A percentile compares a stretch with the other conserved stretches of the same genome.
Evolutionary conservation across 2,797 vertebrate species (phyloP).

Genomic region (Squalus acanthias): DNA sequence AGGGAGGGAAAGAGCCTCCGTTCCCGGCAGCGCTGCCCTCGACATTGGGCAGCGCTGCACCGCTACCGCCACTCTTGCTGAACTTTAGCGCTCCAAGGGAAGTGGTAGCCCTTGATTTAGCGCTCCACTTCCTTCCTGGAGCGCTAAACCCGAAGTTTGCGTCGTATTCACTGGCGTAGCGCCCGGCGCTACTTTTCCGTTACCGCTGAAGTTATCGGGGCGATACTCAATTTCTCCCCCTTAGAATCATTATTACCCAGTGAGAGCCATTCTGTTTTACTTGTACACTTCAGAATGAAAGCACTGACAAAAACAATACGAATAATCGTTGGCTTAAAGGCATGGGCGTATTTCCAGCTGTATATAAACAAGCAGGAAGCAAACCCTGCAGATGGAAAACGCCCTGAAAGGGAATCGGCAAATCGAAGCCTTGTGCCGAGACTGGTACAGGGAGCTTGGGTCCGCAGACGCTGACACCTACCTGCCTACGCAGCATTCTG

Average conservation of each 20-base stretch:
- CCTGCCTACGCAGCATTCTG: constrained; percentile 88
- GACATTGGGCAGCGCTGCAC: too few relatives aligned
- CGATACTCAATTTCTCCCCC: neutral
- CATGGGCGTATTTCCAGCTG: neutral
- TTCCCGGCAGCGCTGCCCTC: too few relatives aligned
- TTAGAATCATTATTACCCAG: neutral
- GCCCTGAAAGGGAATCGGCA: neutral
- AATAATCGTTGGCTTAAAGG: neutral
- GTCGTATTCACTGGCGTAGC: too few relatives aligned
- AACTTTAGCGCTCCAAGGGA: too few relatives aligned
- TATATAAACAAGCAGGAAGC: neutral
- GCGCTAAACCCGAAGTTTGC: too few relatives aligned
- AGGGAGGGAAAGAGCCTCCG: too few relatives aligned
- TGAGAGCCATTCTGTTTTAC: neutral
- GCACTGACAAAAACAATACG: neutral
- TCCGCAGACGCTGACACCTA: constrained; percentile 50
- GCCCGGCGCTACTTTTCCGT: too few relatives aligned
- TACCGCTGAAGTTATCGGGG: too few relatives aligned
- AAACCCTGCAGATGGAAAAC: neutral
- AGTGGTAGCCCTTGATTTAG: too few relatives aligned
- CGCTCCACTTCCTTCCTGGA: too few relatives aligned
- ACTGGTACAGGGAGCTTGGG: neutral
- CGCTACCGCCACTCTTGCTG: too few relatives aligned
- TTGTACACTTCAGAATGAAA: neutral
- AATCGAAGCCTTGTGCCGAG: neutral